phyloP scores from a whole-genome alignment of 2,888 invertebrate species.

The Muscina levida region DNA sequence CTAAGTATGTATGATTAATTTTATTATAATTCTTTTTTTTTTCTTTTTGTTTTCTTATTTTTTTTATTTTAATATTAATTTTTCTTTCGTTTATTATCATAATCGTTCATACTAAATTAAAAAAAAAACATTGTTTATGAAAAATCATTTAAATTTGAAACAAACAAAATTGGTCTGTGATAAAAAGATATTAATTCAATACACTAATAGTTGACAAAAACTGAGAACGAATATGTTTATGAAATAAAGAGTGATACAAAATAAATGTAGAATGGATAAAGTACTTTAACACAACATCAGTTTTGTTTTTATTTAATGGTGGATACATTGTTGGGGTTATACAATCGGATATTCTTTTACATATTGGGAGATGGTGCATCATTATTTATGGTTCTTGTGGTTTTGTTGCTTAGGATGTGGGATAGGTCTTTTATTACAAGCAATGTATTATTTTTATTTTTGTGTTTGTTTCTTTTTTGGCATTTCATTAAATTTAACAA shows the following conservation, averaged over 20 bases:
- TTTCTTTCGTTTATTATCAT: constrained; percentile 46
- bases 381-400: constrained; percentile 13
- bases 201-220: constrained; percentile 42
- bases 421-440: constrained; percentile 2
- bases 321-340: constrained; percentile 19
- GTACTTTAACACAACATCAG: constrained; percentile 3
- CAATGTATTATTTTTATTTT: background rate
- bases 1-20: constrained; percentile 60
- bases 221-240: constrained; percentile 7
- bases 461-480: background rate
- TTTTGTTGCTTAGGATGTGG: background rate
- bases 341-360: constrained; percentile 8
- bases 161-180: constrained; percentile 27
- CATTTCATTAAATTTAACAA: constrained; percentile 14
- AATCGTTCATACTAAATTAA: constrained; percentile 54
- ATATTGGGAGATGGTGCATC: constrained; percentile 5
- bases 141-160: constrained; percentile 41
- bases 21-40: constrained; percentile 52
- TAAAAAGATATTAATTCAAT: constrained; percentile 41
- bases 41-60: constrained; percentile 27
- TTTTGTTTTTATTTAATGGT: constrained; percentile 24
- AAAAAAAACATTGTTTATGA: constrained; percentile 46
- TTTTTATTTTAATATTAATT: constrained; percentile 36
- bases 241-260: constrained; percentile 29
- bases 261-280: constrained; percentile 41